These are phyloP conservation scores for Netelia fuscicornis DNA, from an alignment of 2,888 invertebrate species.

Conservation along the genomic window DNA sequence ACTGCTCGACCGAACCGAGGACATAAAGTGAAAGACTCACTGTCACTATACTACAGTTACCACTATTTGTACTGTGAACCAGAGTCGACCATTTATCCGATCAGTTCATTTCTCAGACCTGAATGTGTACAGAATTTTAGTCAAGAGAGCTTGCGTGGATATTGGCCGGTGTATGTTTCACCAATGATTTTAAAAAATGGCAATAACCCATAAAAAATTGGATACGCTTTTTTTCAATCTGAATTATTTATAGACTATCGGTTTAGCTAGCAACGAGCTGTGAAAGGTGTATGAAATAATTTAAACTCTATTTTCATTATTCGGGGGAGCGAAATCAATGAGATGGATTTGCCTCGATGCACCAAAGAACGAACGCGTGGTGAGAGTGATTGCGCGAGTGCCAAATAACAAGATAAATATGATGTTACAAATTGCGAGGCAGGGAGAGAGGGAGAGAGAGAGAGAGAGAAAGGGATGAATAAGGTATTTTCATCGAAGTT, in stretches of 20 bases:
- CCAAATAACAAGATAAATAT: constrained; percentile 11
- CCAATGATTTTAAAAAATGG: background rate
- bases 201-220: background rate
- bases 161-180: background rate
- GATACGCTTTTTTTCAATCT: background rate
- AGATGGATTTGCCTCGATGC: background rate
- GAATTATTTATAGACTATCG: background rate
- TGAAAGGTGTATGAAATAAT: background rate
- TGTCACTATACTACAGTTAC: too few species aligned
- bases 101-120: constrained; percentile 27
- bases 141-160: background rate
- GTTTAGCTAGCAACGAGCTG: background rate
- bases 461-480: constrained; percentile 8
- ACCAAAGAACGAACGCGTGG: background rate
- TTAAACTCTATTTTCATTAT: background rate
- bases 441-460: too few species aligned
- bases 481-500: constrained; percentile 33
- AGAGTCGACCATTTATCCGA: constrained; percentile 17
- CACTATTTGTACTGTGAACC: background rate
- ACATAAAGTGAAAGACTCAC: constrained; percentile 15
- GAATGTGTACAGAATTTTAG: background rate
- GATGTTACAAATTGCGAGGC: background rate
- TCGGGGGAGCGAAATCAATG: background rate
- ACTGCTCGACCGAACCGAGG: constrained; percentile 11
- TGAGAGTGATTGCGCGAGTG: background rate